Base-by-base conservation (phyloP, 2,797 vertebrate genomes). In the Lepidocolaptes lacrymiger region DNA sequence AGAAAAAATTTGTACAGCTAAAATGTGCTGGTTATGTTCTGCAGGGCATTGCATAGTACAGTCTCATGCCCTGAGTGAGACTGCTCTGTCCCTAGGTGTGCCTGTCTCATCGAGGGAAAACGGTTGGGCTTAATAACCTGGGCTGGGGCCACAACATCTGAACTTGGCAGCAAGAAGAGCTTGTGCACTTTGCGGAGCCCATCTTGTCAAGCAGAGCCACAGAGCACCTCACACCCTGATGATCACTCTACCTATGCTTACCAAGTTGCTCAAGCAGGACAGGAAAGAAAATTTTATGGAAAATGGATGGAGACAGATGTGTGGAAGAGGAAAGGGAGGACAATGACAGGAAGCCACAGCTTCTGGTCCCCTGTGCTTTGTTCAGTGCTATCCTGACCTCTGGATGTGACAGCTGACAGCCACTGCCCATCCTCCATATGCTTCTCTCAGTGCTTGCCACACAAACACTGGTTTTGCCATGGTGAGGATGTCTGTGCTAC, bases 181-280 rank as follows among this genome's bases (percentile, higher is more conserved):
- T 32, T 26, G 28, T 44, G 48, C 22, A 13, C 6, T 55, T 77
- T 74, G 26, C 54, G 67, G 37, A 81, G n/a, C 55, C 39, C 32
- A 66, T 62, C 48, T 63, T 5, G 1, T 46, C 0, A 0, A 36
- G 30, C 30, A 19, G 71, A 69, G 39, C 18, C 0, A 0, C 32
- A 7, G 48, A 13, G 16, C 6, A 2, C 10, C 44, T 30, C 37
- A 9, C 41, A 32, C 14, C 13, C 34, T 24, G 34, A 15, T 19
- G 8, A 36, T 61, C 32, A 58, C 22, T 7, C 27, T 20, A 32
- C 32, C 18, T 24, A 17, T 0, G 0, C 14, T 59, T 51, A 30
- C 20, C 9, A 2, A 5, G 7, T 27, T 59, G 36, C 64, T 68
- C 34, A 63, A 44, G 37, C 14, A 85, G 62, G 22, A 39, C 11